Percentiles rank a stretch among this genome's conserved stretches.
Conservation (phyloP, 2,797 vertebrate species). For the Agapornis canus region DNA sequence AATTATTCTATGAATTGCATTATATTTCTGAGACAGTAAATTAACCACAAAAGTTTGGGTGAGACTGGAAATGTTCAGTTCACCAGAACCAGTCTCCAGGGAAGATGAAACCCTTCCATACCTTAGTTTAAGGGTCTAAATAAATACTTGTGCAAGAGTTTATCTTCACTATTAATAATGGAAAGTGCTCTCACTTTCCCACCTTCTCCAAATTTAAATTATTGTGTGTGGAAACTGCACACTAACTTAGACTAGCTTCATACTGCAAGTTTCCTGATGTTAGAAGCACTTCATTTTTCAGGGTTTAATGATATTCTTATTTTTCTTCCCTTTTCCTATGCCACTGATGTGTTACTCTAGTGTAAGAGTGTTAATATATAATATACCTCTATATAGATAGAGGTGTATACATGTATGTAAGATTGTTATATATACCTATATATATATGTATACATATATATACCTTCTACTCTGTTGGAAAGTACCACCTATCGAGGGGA, state of each 20-base stretch:
- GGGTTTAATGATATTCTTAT: background rate
- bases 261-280: background rate
- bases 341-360: background rate
- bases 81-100: background rate
- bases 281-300: background rate
- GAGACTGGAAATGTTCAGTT: background rate
- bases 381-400: background rate
- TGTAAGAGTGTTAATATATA: background rate
- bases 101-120: background rate
- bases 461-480: background rate
- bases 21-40: background rate
- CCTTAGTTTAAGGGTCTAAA: background rate
- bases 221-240: background rate
- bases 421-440: background rate
- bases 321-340: background rate
- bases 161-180: fast-evolving
- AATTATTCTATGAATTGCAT: background rate
- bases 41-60: background rate
- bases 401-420: background rate
- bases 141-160: background rate
- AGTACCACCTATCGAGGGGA: background rate
- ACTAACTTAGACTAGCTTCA: background rate
- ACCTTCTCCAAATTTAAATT: background rate
- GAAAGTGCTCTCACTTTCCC: background rate
- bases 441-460: background rate